Percentiles rank a stretch among this genome's conserved stretches.
Evolutionary conservation across 1,140 invertebrate species (phyloP).

Genomic region (Drosophila sturtevanti): DNA sequence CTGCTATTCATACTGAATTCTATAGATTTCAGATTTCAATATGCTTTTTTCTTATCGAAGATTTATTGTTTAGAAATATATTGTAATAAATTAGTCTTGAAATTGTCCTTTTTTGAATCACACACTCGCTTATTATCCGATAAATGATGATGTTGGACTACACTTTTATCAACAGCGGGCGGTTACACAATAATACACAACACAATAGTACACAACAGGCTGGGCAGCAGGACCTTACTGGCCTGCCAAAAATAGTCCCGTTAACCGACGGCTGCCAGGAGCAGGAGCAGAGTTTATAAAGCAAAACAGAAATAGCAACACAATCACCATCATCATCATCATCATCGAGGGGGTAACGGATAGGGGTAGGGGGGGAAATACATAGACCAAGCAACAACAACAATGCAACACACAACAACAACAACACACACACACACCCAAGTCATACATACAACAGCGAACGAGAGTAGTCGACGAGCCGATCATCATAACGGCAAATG

Average conservation of each 20-base stretch:
- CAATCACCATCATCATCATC: slow-evolving; percentile 38
- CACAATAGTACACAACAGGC: slow-evolving; percentile 47
- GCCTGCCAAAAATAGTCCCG: slow-evolving; percentile 52
- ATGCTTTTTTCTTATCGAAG: background rate
- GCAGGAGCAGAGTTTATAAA: slow-evolving; percentile 50
- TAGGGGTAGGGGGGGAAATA: background rate
- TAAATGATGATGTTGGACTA: background rate
- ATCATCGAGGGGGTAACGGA: background rate
- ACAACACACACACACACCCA: slow-evolving; percentile 41
- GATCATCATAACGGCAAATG: slow-evolving; percentile 63
- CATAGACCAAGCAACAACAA: slow-evolving; percentile 54
- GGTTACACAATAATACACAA: slow-evolving; percentile 52
- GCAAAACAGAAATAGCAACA: slow-evolving; percentile 60
- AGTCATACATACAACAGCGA: slow-evolving; percentile 48
- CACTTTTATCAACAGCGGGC: slow-evolving; percentile 47
- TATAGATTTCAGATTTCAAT: too few relatives aligned
- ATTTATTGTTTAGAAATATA: background rate
- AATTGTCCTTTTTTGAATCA: background rate
- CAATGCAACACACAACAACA: slow-evolving; percentile 44
- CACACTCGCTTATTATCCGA: background rate
- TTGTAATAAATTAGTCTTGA: background rate
- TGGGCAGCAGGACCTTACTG: slow-evolving; percentile 42
- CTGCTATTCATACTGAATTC: slow-evolving; percentile 7
- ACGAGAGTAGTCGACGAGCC: slow-evolving; percentile 61
- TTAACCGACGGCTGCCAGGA: slow-evolving; percentile 59